Percentiles rank a stretch among this genome's conserved stretches.
phyloP scores from a whole-genome alignment of 2,797 vertebrate genomes.

The Oreortyx pictus region DNA sequence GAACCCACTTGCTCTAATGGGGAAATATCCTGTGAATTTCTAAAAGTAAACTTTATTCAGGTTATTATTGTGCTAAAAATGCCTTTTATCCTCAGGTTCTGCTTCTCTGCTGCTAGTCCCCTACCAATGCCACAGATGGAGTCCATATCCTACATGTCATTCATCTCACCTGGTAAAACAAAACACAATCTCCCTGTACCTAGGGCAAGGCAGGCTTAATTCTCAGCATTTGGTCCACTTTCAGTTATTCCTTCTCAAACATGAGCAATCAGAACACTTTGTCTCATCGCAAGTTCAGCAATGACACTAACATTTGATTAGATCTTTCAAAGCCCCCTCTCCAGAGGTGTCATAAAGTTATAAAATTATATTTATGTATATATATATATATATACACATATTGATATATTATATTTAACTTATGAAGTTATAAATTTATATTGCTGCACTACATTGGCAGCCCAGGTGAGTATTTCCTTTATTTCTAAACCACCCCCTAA shows the following conservation, averaged over 20 bases:
- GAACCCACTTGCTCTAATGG: neutral
- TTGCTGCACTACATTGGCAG: neutral
- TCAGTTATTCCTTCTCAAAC: neutral
- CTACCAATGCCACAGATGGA: neutral
- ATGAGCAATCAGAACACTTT: neutral
- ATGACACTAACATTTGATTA: neutral
- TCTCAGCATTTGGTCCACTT: neutral
- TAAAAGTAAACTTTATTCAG: neutral
- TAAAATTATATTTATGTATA: neutral
- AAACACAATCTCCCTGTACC: neutral
- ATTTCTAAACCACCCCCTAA: neutral
- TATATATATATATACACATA: no score
- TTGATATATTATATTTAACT: no score
- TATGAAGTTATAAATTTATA: neutral
- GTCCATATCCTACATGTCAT: rapidly evolving
- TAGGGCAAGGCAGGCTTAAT: neutral
- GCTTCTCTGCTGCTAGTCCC: neutral
- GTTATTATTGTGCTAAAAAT: neutral
- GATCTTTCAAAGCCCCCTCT: neutral
- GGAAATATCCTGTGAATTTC: neutral
- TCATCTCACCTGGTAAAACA: neutral
- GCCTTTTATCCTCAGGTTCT: neutral
- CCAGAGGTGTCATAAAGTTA: no score
- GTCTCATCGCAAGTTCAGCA: neutral
- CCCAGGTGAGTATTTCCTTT: neutral